Evolutionary conservation across 92 coral and sea anemone genomes (phyloP).

Genomic region (Virgularia gustaviana): DNA sequence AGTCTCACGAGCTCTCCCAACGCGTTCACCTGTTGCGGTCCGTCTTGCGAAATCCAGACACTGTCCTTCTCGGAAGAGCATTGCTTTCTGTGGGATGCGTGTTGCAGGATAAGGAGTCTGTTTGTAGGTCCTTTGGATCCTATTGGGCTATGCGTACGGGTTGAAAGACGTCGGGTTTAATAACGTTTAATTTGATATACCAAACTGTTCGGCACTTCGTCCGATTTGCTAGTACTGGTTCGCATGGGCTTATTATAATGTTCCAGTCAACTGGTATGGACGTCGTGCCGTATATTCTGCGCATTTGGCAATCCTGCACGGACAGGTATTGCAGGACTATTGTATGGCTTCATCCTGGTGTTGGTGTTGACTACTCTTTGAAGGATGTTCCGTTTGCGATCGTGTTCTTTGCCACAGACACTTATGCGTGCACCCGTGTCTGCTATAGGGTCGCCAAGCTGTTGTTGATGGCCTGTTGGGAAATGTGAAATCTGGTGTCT

Average conservation of each 20-base stretch:
- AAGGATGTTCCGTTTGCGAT: background rate
- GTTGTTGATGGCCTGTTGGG: background rate
- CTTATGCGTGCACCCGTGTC: conserved; percentile 8
- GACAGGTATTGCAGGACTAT: conserved; percentile 4
- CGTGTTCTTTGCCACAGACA: conserved; percentile 9
- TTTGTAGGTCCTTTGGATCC: too few species aligned
- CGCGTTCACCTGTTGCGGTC: background rate
- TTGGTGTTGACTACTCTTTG: background rate
- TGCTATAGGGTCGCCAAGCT: background rate
- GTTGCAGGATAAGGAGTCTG: conserved; percentile 22
- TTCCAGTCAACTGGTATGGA: too few species aligned
- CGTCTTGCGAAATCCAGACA: background rate
- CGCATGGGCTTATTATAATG: too few species aligned
- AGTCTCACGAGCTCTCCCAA: background rate
- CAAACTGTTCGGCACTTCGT: too few species aligned
- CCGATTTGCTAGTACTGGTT: too few species aligned
- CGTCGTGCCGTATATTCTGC: too few species aligned
- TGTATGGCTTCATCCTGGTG: conserved; percentile 2
- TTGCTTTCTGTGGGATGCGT: background rate
- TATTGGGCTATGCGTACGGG: too few species aligned
- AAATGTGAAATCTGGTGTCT: background rate
- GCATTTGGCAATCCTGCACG: background rate
- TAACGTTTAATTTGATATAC: too few species aligned
- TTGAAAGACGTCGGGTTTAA: too few species aligned
- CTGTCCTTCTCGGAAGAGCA: conserved; percentile 10